Evolutionary conservation across 2,888 invertebrate species (phyloP), one percentile per base, ranked within the genome.

Genomic region (Rhamnusium bicolor): DNA sequence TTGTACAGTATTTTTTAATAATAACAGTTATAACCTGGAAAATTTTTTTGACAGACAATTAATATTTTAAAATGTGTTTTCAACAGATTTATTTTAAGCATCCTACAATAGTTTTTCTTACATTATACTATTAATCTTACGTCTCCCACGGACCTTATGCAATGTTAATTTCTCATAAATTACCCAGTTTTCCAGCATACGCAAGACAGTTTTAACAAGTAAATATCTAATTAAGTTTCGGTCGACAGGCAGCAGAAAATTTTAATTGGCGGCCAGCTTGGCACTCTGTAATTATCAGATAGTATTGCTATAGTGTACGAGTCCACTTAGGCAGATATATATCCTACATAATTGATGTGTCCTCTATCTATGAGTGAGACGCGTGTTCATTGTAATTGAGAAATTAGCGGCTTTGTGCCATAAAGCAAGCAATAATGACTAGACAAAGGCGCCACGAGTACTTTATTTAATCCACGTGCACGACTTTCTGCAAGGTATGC

Each of bases 321-420:
- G 53, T 53, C 12, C 21, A 53, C 16, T 19, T 19, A 24, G 29
- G 29, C 29, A 32, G 29, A 32, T 32, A 32, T 32, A 4, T 32
- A 32, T 32, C 29, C 29, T 8, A 32, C 8, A 7, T 32, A 32
- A 47, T 62, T 62, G 62, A 62, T 62, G 62, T 47, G 47, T 62
- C 62, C 62, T 62, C 46, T 62, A 62, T 62, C 47, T 46, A 32
- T n/a, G 46, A 62, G 62, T n/a, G 21, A 14, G 24, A 24, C 62
- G 62, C 62, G 62, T 62, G 62, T 62, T 21, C 62, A 47, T 62
- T 62, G 62, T 62, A 62, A 62, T 62, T 62, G 62, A 47, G 62
- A 62, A 47, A 62, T 62, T 62, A 62, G 47, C 62, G 46, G 32
- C 27, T 12, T 14, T 47, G 19, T 47, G 47, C 47, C 62, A 40